These are phyloP conservation scores for Hestina assimilis DNA, from an alignment of 1,140 invertebrate species.

Conservation along the genomic window DNA sequence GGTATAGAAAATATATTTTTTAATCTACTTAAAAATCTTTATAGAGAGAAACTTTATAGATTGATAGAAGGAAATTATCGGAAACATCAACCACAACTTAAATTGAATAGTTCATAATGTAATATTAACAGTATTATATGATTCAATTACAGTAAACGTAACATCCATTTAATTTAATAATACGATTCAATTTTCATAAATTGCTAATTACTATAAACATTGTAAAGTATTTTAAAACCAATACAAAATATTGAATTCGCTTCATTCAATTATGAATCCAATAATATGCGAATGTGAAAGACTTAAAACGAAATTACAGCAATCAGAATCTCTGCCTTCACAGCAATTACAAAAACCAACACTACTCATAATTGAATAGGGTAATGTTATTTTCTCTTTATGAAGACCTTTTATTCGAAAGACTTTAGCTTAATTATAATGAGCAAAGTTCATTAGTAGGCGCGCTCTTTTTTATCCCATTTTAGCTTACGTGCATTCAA, in stretches of 20 bases:
- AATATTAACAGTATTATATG: no score
- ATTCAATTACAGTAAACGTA: no score
- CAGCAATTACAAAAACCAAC: conserved; percentile 38
- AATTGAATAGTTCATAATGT: no score
- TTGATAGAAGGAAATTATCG: neutral
- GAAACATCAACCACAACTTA: no score
- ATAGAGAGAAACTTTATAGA: neutral
- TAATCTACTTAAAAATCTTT: no score
- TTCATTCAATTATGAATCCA: neutral
- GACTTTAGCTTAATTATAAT: conserved; percentile 40
- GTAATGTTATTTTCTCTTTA: conserved; percentile 16
- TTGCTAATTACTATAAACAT: no score
- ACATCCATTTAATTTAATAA: no score
- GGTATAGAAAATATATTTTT: neutral
- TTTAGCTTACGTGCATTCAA: conserved; percentile 29
- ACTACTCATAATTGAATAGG: conserved; percentile 14
- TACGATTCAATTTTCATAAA: no score
- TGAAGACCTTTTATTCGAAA: conserved; percentile 32
- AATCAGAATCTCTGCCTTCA: neutral
- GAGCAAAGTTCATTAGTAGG: conserved; percentile 42
- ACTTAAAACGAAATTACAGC: neutral
- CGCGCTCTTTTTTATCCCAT: conserved; percentile 40
- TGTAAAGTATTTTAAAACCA: no score
- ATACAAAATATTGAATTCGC: no score
- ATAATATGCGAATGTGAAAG: neutral